Base-by-base conservation (phyloP, 2,113 vertebrate species). In the Heteronetta atricapilla region DNA sequence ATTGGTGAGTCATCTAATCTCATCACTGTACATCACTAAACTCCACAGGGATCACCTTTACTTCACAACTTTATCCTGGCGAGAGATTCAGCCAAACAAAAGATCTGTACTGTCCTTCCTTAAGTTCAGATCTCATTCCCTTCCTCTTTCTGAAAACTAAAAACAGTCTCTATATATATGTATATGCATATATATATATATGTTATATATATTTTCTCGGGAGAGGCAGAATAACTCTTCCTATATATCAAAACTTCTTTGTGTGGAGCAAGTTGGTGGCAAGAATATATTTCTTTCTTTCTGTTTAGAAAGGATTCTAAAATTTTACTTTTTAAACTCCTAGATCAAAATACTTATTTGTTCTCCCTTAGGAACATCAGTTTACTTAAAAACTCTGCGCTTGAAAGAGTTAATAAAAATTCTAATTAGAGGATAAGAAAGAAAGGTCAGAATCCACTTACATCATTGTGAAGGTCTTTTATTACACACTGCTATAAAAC, bases 381-480 rank as follows among this genome's bases (percentile, higher is more conserved):
- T 97, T 97, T 97, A 95, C 88, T 94, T 75, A 90, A 88, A 84
- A 92, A 79, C 38, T 84, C 62, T 52, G 64, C 44, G 58, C 96
- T 96, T 96, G 81, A 96, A 97, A 97, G 91, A 96, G 83, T 97
- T 97, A 95, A 97, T 94, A 97, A 91, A 96, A 96, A 97, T 97
- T 96, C 91, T 97, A 98, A 97, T 98, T 96, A 96, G 89, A 90
- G 69, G 34, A 62, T 96, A 95, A 96, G 94, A 96, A 97, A 96
- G 94, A 97, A 97, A 97, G 96, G 96, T 98, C 94, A 95, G 96
- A 94, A 94, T 97, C 81, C 75, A 96, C 95, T 96, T 97, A 95
- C 82, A 93, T 97, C 93, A 93, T 67, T 86, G 86, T 90, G 89
- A 97, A 98, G 88, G 84, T 86, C 80, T 98, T 97, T 98, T 97